These are phyloP conservation scores for Meloe dianella DNA, from an alignment of 2,888 invertebrate genomes.

Conservation along the genomic window DNA sequence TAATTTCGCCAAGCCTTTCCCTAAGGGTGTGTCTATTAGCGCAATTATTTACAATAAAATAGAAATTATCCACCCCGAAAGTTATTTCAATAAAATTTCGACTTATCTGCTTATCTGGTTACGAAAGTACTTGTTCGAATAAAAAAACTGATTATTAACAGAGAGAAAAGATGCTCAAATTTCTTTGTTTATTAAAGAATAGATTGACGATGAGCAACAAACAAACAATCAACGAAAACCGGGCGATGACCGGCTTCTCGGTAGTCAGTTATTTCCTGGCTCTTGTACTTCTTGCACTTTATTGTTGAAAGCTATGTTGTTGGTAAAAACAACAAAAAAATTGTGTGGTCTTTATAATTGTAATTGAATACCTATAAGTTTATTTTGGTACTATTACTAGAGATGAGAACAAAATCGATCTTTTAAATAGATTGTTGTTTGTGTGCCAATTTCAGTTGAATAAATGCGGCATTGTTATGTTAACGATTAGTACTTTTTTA, in stretches of 20 bases:
- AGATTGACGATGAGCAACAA: background rate
- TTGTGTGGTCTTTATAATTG: background rate
- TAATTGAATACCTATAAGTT: background rate
- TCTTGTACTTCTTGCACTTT: background rate
- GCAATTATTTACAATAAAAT: no score
- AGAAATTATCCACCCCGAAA: no score
- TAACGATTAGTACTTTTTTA: background rate
- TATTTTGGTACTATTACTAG: background rate
- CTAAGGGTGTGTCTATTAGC: background rate
- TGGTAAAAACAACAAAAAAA: background rate
- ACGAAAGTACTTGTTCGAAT: background rate
- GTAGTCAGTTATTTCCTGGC: constrained; percentile 6
- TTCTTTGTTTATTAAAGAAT: background rate
- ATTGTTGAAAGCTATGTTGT: background rate
- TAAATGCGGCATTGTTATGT: background rate
- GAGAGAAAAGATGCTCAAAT: background rate
- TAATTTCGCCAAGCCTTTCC: background rate
- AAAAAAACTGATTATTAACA: background rate
- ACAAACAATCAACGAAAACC: constrained; percentile 9
- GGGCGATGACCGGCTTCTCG: constrained; percentile 10
- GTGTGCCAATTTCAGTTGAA: background rate
- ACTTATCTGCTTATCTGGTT: background rate
- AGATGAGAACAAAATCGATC: background rate
- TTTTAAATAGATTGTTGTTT: constrained; percentile 3
- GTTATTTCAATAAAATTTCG: no score